A percentile compares a stretch with the other conserved stretches of the same genome.
Conservation (phyloP, 2,113 vertebrate species). For the Serilophus lunatus region DNA sequence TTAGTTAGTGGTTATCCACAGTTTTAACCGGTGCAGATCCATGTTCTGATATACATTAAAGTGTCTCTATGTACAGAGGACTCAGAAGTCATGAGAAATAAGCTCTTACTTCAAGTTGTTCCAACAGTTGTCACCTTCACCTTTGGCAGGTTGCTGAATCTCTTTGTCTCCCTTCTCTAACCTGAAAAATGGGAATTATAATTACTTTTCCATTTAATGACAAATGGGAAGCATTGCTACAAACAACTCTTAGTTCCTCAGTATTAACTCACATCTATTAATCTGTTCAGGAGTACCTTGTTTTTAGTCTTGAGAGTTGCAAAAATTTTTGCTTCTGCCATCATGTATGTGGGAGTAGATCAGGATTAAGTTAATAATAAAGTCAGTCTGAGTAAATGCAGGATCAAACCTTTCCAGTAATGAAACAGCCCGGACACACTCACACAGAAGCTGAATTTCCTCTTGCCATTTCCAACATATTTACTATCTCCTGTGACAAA, state of each 20-base stretch:
- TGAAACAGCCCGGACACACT: not conserved
- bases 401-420: not conserved
- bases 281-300: not conserved
- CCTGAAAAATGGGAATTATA: not conserved
- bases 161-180: not conserved
- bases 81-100: not conserved
- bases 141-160: not conserved
- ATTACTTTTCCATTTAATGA: not conserved
- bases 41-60: not conserved
- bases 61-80: not conserved
- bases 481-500: not conserved
- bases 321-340: not conserved
- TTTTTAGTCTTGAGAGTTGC: not conserved
- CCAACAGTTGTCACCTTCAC: not conserved
- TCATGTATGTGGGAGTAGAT: not conserved
- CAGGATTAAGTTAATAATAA: not conserved
- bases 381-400: not conserved
- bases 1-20: not conserved
- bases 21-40: not conserved
- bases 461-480: not conserved
- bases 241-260: not conserved
- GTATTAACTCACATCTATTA: not conserved
- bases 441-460: not conserved
- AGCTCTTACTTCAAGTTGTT: not conserved
- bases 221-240: not conserved